Percentiles rank a stretch among this genome's conserved stretches.
These are phyloP conservation scores for Bothrops jararaca DNA, from an alignment of 2,113 vertebrate species.

Conservation along the genomic window DNA sequence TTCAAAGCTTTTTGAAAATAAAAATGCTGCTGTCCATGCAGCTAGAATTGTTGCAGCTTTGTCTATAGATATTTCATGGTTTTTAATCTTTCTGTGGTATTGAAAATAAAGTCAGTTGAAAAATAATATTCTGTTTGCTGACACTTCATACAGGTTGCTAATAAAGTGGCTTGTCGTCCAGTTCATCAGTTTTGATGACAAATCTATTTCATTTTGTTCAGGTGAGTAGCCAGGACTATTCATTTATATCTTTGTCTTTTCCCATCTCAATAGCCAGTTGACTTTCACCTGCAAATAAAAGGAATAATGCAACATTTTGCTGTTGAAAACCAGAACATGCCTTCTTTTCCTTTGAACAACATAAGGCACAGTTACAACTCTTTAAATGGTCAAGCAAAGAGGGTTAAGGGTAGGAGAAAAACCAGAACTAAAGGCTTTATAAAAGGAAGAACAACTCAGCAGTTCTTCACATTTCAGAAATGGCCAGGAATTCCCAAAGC, in stretches of 20 bases:
- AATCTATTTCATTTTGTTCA: background rate
- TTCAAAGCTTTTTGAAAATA: background rate
- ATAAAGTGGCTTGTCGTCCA: background rate
- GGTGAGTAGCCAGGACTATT: background rate
- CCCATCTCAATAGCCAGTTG: background rate
- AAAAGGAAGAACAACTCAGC: background rate
- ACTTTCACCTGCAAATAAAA: background rate
- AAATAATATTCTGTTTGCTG: background rate
- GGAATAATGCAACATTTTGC: background rate
- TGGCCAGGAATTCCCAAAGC: slow-evolving; percentile 50
- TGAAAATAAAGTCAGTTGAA: background rate
- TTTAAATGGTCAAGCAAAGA: background rate
- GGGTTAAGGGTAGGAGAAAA: background rate
- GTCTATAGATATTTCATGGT: background rate
- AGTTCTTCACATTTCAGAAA: slow-evolving; percentile 32
- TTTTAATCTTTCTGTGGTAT: background rate
- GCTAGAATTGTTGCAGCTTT: background rate
- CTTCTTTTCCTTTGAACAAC: background rate
- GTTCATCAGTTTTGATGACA: background rate
- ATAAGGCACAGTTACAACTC: background rate
- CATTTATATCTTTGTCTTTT: background rate
- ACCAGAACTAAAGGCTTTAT: background rate
- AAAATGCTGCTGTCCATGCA: background rate
- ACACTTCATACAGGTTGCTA: background rate
- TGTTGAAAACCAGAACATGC: background rate